Conservation (phyloP, 2,113 vertebrate genomes). For the Channa maculata region DNA sequence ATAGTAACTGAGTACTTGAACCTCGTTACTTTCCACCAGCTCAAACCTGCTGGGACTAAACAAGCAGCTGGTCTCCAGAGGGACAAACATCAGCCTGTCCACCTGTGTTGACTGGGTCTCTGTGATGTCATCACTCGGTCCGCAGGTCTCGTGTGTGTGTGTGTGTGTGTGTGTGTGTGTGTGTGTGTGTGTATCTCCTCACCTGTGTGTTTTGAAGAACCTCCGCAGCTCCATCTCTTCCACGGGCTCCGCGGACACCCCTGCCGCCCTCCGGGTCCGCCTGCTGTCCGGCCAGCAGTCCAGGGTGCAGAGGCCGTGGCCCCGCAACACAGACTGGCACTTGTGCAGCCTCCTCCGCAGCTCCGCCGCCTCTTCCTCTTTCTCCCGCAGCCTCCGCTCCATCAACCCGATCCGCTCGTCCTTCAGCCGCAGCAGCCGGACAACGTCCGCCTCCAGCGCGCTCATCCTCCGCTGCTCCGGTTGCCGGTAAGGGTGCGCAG, state of each 20-base stretch:
- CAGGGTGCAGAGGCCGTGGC: conserved; percentile 84
- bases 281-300: conserved; percentile 83
- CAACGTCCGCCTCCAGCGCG: conserved; percentile 88
- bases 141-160: background rate
- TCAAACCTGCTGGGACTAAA: too few species aligned
- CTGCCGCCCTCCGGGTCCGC: background rate
- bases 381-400: conserved; percentile 86
- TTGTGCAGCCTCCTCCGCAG: conserved; percentile 90
- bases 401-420: conserved; percentile 89
- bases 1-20: too few species aligned
- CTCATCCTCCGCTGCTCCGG: conserved; percentile 75
- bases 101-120: too few species aligned
- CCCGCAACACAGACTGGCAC: conserved; percentile 90
- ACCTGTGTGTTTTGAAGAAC: conserved; percentile 85
- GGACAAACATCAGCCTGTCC: too few species aligned
- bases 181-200: conserved; percentile 28
- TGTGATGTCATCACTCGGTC: too few species aligned
- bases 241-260: conserved; percentile 17
- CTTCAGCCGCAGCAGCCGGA: conserved; percentile 87
- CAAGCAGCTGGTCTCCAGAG: too few species aligned
- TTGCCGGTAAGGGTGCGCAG: too few species aligned
- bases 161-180: background rate
- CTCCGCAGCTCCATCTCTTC: conserved; percentile 89
- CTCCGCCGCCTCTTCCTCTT: conserved; percentile 89
- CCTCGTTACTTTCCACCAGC: too few species aligned